Base-by-base conservation (phyloP, 2,113 vertebrate genomes). In the Sylvilagus bachmani region DNA sequence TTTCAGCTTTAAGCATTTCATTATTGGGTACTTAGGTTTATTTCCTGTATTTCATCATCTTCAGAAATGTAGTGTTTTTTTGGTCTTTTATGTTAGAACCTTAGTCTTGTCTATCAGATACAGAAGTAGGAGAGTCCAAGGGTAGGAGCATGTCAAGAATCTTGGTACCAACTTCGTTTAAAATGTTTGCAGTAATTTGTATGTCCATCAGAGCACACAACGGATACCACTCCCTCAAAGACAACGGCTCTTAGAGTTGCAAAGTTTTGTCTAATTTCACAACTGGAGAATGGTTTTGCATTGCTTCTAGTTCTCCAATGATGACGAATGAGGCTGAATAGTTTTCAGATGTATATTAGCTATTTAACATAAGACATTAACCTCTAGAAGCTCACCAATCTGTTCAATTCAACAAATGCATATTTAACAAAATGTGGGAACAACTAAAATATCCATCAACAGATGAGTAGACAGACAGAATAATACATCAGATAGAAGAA, bases 1-100 rank as follows among this genome's bases (percentile, higher is more conserved):
- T n/a, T 16, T 77, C 6, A 22, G 84, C 66, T 84, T 80, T 85
- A 84, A 88, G 61, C 6, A 74, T 31, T 73, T 53, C 38, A 38
- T 71, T 64, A 8, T 66, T 66, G 73, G n/a, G 7, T 61, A 44
- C 78, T 96, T 86, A 86, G 49, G 27, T 62, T 89, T 91, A 6
- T 61, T 69, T 85, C 7, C 27, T 78, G 14, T 61, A 82, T 85
- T 91, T 79, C 5, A 71, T 53, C 38, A 38, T 83, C n/a, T 89
- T 96, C 44, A 61, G 53, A 77, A 70, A 81, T 13, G 75, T 74
- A 86, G 17, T 3, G 4, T 61, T 58, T 38, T 87, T 89, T 53
- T 49, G 86, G 10, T 62, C 53, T 69, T 86, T 83, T 27, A 29
- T 77, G 4, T 77, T 73, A 31, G 10, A 69, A 31, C 14, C 16